Percentiles rank a stretch among this genome's conserved stretches.
phyloP scores from a whole-genome alignment of 2,797 vertebrate genomes.

The Ceryle rudis region DNA sequence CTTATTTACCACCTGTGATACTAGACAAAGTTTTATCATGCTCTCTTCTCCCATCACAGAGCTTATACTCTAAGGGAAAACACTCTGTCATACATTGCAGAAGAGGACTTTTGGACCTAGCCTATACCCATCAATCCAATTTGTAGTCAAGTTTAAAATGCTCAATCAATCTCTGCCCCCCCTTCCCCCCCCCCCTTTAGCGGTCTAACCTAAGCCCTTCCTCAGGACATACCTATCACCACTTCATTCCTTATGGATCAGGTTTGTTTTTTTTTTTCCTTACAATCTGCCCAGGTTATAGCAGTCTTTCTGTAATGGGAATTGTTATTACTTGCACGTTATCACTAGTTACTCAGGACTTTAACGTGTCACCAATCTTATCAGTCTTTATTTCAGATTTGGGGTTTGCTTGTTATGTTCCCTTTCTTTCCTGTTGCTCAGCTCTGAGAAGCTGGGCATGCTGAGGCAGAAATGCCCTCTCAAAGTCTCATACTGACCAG shows the following conservation, averaged over 20 bases:
- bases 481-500: neutral
- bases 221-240: neutral
- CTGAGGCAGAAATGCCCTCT: neutral
- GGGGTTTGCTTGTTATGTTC: neutral
- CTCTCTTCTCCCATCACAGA: neutral
- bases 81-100: neutral
- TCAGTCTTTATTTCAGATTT: neutral
- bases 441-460: neutral
- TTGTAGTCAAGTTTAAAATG: neutral
- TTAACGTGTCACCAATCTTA: neutral
- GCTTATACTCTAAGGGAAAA: neutral
- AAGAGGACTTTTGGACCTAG: neutral
- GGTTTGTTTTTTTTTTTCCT: neutral
- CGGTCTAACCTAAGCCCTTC: neutral
- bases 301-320: neutral
- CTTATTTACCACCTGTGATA: neutral
- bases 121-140: neutral
- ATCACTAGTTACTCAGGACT: neutral
- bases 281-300: neutral
- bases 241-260: neutral
- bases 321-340: neutral
- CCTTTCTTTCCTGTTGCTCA: neutral
- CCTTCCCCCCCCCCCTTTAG: neutral
- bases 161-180: neutral
- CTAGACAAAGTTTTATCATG: neutral